phyloP scores from a whole-genome alignment of 2,113 vertebrate species.

The Gallinago jamesoni region DNA sequence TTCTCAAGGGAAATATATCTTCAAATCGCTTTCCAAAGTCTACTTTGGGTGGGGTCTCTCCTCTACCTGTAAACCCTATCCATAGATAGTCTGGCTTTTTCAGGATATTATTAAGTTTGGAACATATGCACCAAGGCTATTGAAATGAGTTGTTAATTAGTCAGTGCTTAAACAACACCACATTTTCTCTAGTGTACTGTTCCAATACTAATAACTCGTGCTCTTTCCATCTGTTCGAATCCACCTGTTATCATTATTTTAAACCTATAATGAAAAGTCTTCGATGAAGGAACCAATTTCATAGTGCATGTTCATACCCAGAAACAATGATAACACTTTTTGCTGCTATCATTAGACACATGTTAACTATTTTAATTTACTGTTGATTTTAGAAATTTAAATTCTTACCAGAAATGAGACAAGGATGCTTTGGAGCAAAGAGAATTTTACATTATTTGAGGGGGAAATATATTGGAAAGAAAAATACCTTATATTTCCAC shows the following conservation, averaged over 20 bases:
- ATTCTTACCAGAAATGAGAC: background rate
- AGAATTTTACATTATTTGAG: background rate
- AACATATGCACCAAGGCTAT: conserved; percentile 28
- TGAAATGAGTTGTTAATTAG: conserved; percentile 57
- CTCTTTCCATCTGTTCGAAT: conserved; percentile 47
- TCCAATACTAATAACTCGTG: conserved; percentile 16
- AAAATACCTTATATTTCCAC: background rate
- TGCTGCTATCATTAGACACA: background rate
- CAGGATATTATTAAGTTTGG: background rate
- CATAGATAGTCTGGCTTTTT: background rate
- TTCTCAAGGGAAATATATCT: background rate
- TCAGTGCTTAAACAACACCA: conserved; percentile 33
- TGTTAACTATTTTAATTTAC: background rate
- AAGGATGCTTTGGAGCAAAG: background rate
- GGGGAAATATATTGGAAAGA: background rate
- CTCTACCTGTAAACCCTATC: background rate
- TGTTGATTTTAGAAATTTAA: background rate
- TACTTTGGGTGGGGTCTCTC: background rate
- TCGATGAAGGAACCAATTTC: background rate
- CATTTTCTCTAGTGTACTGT: conserved; percentile 29
- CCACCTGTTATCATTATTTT: conserved; percentile 38
- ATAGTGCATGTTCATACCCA: background rate
- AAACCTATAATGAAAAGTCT: background rate
- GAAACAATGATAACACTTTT: background rate
- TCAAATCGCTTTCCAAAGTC: background rate